Conservation (phyloP, 2,797 vertebrate genomes). For the Semaprochilodus insignis region DNA sequence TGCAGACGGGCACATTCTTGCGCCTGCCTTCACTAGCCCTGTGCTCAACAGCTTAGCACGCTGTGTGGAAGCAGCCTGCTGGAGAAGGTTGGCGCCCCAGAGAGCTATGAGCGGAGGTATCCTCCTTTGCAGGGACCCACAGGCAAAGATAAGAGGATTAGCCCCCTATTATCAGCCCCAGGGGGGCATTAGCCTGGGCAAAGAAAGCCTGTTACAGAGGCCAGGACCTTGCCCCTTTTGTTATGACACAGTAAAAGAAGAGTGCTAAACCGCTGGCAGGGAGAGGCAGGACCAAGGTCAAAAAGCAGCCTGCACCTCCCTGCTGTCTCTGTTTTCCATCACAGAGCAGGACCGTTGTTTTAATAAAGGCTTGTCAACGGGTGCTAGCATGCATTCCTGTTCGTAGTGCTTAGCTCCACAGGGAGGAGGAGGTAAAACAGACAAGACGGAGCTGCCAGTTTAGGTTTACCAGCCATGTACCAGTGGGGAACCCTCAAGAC, state of each 20-base stretch:
- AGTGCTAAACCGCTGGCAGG: slow-evolving; percentile 63
- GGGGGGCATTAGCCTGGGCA: slow-evolving; percentile 56
- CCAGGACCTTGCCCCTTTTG: slow-evolving; percentile 49
- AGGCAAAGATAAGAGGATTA: slow-evolving; percentile 79
- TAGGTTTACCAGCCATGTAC: not conserved
- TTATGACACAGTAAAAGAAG: slow-evolving; percentile 49
- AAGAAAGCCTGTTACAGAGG: slow-evolving; percentile 45
- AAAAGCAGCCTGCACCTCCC: slow-evolving; percentile 70
- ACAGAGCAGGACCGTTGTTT: slow-evolving; percentile 27
- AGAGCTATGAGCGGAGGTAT: slow-evolving; percentile 32
- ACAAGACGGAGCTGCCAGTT: slow-evolving; percentile 46
- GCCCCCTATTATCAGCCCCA: slow-evolving; percentile 74
- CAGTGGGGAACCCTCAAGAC: too few relatives aligned
- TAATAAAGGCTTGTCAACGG: slow-evolving; percentile 19
- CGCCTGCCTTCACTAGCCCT: not conserved
- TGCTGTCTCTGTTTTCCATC: slow-evolving; percentile 32
- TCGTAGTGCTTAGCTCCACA: not conserved
- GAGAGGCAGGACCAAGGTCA: slow-evolving; percentile 58
- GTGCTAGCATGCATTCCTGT: not conserved
- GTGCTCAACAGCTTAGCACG: not conserved
- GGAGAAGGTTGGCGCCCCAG: not conserved
- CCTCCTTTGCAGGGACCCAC: slow-evolving; percentile 57
- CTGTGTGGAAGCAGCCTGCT: not conserved
- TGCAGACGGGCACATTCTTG: not conserved
- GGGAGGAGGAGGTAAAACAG: slow-evolving; percentile 3